Evolutionary conservation across 2,797 vertebrate genomes (phyloP), one percentile per base, ranked within the genome.

Genomic region (Botia kubotai): DNA sequence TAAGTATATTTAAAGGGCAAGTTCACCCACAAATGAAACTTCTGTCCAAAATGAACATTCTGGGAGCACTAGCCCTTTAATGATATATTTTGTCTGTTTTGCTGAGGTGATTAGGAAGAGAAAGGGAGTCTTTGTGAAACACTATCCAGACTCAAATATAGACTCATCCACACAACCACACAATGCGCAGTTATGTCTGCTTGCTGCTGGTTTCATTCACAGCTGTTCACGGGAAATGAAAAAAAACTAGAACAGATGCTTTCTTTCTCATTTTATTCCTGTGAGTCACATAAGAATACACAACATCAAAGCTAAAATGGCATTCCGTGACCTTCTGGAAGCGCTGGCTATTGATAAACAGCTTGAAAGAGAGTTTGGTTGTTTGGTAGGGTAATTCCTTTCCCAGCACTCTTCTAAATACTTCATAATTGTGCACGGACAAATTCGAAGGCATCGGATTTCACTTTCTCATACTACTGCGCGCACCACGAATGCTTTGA

Each of bases 201-300:
- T 62, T 67, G 16, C 55, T 6, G 16, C 39, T 43, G 39, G 5
- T 23, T 72, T 79, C 17, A 63, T 62, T 65, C 58, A 19, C 12
- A 33, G 36, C 48, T 29, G 60, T 73, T 80, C 50, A 65, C 43
- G 43, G 46, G 87, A 89, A 91, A 90, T 87, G 85, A 70, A 79
- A 66, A 52, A 69, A 26, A 26, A 55, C 46, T 17, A 67, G 11
- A 16, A 36, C 14, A 46, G 50, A 33, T 62, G 26, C 29, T 62
- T 12, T 60, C 39, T 75, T 63, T 74, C 67, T 23, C 70, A 63
- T 75, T 81, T 83, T 70, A 73, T 60, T 23, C 60, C 50, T 50
- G 26, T 57, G 77, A 76, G 74, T 75, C 78, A 84, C 39, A 43
- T 43, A 10, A 7, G 33, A 73, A 78, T 58, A 14, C 66, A 78